Conservation (phyloP, 2,888 invertebrate genomes). For the Zelleria hepariella region DNA sequence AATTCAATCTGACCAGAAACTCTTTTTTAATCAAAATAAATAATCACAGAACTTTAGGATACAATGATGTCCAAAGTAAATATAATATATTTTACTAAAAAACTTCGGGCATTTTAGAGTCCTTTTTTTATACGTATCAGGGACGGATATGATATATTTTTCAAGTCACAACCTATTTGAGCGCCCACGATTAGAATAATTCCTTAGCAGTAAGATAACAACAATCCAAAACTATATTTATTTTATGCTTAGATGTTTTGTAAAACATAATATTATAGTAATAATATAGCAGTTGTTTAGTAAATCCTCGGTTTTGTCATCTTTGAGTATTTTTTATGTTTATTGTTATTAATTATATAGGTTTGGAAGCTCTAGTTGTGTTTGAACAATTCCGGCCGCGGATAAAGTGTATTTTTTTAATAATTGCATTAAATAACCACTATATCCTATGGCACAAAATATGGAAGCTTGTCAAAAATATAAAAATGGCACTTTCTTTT, state of each 20-base stretch:
- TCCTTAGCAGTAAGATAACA: background rate
- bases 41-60: slow-evolving; percentile 43
- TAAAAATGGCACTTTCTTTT: background rate
- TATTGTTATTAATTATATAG: too few relatives aligned
- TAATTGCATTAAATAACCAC: background rate
- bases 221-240: background rate
- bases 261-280: too few relatives aligned
- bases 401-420: background rate
- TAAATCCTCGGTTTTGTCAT: too few relatives aligned
- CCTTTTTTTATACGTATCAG: background rate
- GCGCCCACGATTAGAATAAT: background rate
- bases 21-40: slow-evolving; percentile 18
- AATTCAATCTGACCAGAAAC: slow-evolving; percentile 24
- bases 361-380: too few relatives aligned
- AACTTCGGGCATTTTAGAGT: too few relatives aligned
- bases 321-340: too few relatives aligned
- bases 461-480: background rate
- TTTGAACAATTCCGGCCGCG: background rate
- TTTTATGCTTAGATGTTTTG: too few relatives aligned
- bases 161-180: background rate
- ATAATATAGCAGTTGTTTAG: too few relatives aligned
- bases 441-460: background rate
- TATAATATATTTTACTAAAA: too few relatives aligned
- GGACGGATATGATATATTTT: slow-evolving; percentile 1
- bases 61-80: slow-evolving; percentile 19